These are phyloP conservation scores for Danaus plexippus DNA, from an alignment of 1,140 invertebrate species.

Conservation along the genomic window DNA sequence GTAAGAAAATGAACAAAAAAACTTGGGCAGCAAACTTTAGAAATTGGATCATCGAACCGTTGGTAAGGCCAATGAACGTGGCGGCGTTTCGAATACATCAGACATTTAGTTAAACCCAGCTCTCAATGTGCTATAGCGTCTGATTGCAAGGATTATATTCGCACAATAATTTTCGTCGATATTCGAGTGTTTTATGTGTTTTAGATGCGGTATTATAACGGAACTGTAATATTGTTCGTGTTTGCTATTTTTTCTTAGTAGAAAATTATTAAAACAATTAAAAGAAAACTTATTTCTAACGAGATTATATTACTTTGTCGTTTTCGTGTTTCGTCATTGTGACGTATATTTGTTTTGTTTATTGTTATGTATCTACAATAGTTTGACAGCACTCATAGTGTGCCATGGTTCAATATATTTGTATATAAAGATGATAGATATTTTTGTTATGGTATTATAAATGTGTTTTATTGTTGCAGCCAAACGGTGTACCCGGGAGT, in stretches of 20 bases:
- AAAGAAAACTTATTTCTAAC: too few relatives aligned
- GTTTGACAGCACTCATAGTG: too few relatives aligned
- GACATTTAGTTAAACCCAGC: constrained; percentile 29
- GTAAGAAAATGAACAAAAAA: constrained; percentile 53
- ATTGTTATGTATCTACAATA: too few relatives aligned
- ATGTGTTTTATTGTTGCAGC: constrained; percentile 54
- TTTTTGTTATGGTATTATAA: constrained; percentile 5
- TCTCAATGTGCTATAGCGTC: constrained; percentile 23
- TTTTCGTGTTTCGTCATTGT: too few relatives aligned
- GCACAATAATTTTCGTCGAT: constrained; percentile 6
- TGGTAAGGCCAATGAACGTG: constrained; percentile 53
- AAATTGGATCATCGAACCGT: constrained; percentile 67
- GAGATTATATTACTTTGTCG: too few relatives aligned
- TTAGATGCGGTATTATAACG: too few relatives aligned
- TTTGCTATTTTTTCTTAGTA: too few relatives aligned
- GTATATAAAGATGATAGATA: neutral
- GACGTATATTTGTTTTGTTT: too few relatives aligned
- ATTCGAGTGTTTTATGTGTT: too few relatives aligned
- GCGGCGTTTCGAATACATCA: constrained; percentile 35
- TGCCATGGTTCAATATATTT: too few relatives aligned
- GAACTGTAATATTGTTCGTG: too few relatives aligned
- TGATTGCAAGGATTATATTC: constrained; percentile 17
- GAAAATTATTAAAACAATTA: too few relatives aligned
- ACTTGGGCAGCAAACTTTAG: constrained; percentile 43
- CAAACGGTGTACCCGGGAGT: constrained; percentile 52